These are phyloP conservation scores for Otus sunia DNA, from an alignment of 2,113 vertebrate species.

Conservation along the genomic window DNA sequence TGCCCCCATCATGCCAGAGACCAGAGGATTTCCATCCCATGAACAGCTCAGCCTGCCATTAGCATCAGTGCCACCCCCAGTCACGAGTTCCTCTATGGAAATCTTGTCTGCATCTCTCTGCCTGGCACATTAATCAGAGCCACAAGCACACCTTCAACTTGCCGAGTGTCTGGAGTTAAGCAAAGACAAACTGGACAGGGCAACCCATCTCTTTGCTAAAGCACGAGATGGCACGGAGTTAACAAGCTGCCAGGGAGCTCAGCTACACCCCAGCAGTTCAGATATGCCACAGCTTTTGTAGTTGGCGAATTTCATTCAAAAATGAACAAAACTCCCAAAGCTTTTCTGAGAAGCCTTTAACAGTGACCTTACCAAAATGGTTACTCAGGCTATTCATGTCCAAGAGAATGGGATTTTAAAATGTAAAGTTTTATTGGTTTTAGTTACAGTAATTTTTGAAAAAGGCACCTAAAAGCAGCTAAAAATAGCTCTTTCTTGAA, in stretches of 20 bases:
- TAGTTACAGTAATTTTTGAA: background rate
- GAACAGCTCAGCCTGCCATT: background rate
- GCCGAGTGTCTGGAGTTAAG: accelerated
- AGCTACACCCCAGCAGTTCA: background rate
- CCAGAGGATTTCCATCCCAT: background rate
- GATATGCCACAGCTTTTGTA: accelerated
- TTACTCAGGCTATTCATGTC: background rate
- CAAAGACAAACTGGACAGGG: background rate
- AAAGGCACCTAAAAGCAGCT: background rate
- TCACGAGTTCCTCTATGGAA: accelerated
- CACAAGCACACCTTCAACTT: background rate
- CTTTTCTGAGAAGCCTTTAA: background rate
- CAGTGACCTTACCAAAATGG: background rate
- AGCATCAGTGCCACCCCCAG: background rate
- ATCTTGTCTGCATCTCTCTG: background rate
- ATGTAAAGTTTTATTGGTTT: background rate
- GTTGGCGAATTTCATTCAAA: background rate
- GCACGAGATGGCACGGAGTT: background rate
- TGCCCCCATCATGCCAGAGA: accelerated
- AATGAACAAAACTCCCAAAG: background rate
- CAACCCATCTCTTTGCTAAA: background rate
- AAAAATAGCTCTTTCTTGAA: background rate
- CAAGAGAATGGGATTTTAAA: background rate
- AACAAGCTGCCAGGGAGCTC: background rate
- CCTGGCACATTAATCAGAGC: background rate